phyloP scores from a whole-genome alignment of 2,113 vertebrate species.

The Orycteropus afer region DNA sequence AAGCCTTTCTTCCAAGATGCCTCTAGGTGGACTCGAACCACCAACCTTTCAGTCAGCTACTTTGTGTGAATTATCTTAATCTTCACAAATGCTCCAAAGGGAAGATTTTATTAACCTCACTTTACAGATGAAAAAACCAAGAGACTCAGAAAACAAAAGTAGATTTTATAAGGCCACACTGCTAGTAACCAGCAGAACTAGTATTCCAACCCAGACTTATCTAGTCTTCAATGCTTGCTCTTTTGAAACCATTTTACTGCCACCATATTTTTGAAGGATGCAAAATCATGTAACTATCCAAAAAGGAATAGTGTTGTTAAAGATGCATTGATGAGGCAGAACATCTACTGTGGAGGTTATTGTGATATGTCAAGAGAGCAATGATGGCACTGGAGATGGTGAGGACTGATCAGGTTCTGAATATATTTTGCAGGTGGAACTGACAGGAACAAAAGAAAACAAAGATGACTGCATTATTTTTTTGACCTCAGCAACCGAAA shows the following conservation, averaged over 20 bases:
- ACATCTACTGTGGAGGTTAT: not conserved
- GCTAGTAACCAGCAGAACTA: not conserved
- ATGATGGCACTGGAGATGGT: too few relatives aligned
- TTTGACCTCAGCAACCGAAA: not conserved
- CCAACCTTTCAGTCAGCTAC: not conserved
- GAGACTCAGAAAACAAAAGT: not conserved
- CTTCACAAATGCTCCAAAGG: not conserved
- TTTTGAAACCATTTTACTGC: not conserved
- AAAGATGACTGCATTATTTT: not conserved
- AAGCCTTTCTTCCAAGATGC: too few relatives aligned
- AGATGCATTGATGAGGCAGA: not conserved
- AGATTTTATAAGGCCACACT: not conserved
- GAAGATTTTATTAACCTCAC: not conserved
- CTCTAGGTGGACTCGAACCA: too few relatives aligned
- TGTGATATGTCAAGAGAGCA: not conserved
- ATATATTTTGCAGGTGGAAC: not conserved
- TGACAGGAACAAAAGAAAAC: not conserved
- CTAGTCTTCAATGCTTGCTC: not conserved
- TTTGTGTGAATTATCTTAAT: not conserved
- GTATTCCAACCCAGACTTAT: not conserved
- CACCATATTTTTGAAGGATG: conserved; percentile 2
- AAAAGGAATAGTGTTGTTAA: not conserved
- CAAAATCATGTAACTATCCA: not conserved
- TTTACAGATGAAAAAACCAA: not conserved
- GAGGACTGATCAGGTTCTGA: not conserved